Conservation (phyloP, 2,113 vertebrate genomes). For the Sapajus apella region DNA sequence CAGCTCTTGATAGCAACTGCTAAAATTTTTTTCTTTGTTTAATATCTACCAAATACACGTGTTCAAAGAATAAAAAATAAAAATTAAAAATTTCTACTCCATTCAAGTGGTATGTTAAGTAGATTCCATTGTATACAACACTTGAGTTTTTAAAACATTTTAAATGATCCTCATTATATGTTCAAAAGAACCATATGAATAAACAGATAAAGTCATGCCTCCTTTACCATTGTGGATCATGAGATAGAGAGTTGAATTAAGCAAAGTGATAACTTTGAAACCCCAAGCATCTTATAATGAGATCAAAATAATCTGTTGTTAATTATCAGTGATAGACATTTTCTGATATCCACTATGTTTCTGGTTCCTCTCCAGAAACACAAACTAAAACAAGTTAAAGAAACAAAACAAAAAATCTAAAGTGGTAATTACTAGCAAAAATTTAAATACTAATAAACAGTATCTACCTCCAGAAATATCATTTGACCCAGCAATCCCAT, state of each 20-base stretch:
- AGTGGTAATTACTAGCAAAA: background rate
- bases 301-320: background rate
- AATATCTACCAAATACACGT: background rate
- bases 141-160: background rate
- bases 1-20: background rate
- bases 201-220: background rate
- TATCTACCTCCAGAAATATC: background rate
- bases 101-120: background rate
- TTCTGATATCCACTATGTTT: background rate
- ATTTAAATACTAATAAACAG: background rate
- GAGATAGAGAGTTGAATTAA: background rate
- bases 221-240: background rate
- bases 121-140: background rate
- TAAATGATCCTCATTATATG: background rate
- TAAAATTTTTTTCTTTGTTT: background rate
- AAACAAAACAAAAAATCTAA: background rate
- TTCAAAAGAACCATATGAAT: background rate
- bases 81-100: background rate
- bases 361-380: background rate
- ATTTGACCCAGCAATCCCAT: too few relatives aligned
- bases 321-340: background rate
- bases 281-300: background rate
- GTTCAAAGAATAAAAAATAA: background rate
- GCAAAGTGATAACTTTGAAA: background rate
- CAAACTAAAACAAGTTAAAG: background rate